Percentiles rank a stretch among this genome's conserved stretches.
Evolutionary conservation across 2,113 vertebrate species (phyloP).

Genomic region (Pterocles orientalis): DNA sequence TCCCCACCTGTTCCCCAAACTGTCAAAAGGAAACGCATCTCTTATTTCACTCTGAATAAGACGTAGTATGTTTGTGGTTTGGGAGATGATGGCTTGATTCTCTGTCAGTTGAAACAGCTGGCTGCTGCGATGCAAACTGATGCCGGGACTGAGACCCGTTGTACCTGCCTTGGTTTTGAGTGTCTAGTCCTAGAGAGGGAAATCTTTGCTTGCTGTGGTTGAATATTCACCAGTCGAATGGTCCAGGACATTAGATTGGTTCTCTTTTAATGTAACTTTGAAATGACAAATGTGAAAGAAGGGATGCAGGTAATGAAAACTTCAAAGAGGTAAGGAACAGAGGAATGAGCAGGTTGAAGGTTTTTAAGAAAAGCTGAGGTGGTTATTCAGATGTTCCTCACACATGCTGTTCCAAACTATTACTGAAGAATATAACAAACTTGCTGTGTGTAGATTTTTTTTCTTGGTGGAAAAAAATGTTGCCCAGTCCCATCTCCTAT

Average conservation of each 20-base stretch:
- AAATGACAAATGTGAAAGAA: background rate
- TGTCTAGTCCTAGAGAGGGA: background rate
- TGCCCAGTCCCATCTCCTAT: background rate
- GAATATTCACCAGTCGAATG: background rate
- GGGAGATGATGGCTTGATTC: conserved; percentile 3
- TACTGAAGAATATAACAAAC: background rate
- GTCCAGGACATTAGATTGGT: background rate
- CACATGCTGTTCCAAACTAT: background rate
- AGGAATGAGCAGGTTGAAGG: background rate
- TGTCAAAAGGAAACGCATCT: background rate
- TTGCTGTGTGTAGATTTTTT: background rate
- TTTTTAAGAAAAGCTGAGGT: background rate
- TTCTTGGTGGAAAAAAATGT: background rate
- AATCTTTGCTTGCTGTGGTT: background rate
- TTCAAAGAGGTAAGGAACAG: background rate
- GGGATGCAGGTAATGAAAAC: background rate
- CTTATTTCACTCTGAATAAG: conserved; percentile 48
- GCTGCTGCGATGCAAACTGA: background rate
- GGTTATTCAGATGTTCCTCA: background rate
- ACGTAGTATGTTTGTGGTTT: conserved; percentile 24
- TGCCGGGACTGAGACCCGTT: background rate
- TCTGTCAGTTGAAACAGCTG: conserved; percentile 47
- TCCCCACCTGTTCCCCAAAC: conserved; percentile 46
- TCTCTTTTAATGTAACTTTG: background rate
- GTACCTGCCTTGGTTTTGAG: background rate